Evolutionary conservation across 2,888 invertebrate species (phyloP), one percentile per base, ranked within the genome.

Genomic region (Archips crataeganus): DNA sequence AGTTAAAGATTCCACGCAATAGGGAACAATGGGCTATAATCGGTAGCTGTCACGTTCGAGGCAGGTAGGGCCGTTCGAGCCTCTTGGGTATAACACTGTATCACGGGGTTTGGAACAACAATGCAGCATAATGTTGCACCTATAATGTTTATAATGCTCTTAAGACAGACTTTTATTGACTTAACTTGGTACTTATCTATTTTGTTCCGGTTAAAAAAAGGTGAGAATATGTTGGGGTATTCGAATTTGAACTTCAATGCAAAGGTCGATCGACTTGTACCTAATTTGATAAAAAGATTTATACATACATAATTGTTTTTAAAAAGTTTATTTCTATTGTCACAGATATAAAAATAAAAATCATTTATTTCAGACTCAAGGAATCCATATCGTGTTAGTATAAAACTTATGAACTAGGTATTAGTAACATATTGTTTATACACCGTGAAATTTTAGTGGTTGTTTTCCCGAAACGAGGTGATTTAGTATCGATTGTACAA

Each of bases 21-120:
- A 85, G 78, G 83, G 83, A 87, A 90, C 88, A 91, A 91, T 87
- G 80, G 87, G 76, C 81, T 71, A 87, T 91, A 88, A 90, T 86
- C 82, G 86, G 88, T 87, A 86, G 84, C 84, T 81, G 88, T 87
- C 91, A 91, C 90, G 90, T 89, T 83, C 81, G 78, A 66, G 65
- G 79, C 81, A 81, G 80, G 81, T 79, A 80, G 74, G 45, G 64
- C 51, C 39, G 15, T 13, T 51, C 42, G 9, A 51, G 54, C 23
- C 66, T 57, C 57, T 39, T 9, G 57, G 66, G 51, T 13, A 63
- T 8, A 42, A 8, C 13, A 47, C 36, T n/a, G 13, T 23, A 57
- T 32, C 10, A 13, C 57, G 32, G 13, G 63, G 32, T 32, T 47
- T 32, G 13, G 23, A 11, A 34, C 45, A 47, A 54, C 47, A 63